Percentiles rank a stretch among this genome's conserved stretches.
Evolutionary conservation across 2,888 invertebrate genomes (phyloP).

Genomic region (Eustalomyia histrio): DNA sequence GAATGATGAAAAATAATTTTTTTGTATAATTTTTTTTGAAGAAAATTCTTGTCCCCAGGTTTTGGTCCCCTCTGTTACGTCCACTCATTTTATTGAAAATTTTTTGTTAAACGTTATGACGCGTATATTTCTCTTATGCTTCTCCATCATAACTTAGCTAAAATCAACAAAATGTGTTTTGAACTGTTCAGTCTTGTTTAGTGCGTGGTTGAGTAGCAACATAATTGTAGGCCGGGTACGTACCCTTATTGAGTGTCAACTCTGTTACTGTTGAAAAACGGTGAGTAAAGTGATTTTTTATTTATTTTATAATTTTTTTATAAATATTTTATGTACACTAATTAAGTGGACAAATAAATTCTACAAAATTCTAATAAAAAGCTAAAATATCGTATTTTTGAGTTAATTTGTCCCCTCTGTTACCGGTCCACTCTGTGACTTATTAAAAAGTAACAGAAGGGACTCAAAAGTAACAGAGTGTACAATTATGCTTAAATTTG

Average conservation of each 20-base stretch:
- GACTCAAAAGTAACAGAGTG: slow-evolving; percentile 35
- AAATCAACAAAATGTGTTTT: slow-evolving; percentile 49
- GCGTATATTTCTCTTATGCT: slow-evolving; percentile 44
- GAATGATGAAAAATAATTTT: slow-evolving; percentile 43
- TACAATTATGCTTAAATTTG: slow-evolving; percentile 42
- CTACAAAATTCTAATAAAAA: slow-evolving; percentile 27
- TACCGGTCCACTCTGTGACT: too few relatives aligned
- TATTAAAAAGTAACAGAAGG: slow-evolving; percentile 20
- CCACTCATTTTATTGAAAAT: slow-evolving; percentile 38
- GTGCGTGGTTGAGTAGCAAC: too few relatives aligned
- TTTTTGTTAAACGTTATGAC: slow-evolving; percentile 42
- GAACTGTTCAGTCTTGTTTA: too few relatives aligned
- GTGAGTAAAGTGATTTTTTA: slow-evolving; percentile 41
- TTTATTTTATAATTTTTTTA: slow-evolving; percentile 16
- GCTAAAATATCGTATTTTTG: slow-evolving; percentile 45
- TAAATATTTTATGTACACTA: slow-evolving; percentile 40
- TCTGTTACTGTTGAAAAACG: slow-evolving; percentile 1
- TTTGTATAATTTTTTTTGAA: slow-evolving; percentile 40
- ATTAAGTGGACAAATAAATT: slow-evolving; percentile 27
- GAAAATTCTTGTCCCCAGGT: slow-evolving; percentile 38
- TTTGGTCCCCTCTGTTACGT: slow-evolving; percentile 43
- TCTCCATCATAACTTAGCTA: slow-evolving; percentile 47
- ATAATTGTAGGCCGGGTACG: too few relatives aligned
- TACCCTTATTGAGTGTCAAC: slow-evolving; percentile 33
- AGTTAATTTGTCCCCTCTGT: too few relatives aligned